Evolutionary conservation across 2,888 invertebrate species (phyloP), one percentile per base, ranked within the genome.

Genomic region (Axea sp.): DNA sequence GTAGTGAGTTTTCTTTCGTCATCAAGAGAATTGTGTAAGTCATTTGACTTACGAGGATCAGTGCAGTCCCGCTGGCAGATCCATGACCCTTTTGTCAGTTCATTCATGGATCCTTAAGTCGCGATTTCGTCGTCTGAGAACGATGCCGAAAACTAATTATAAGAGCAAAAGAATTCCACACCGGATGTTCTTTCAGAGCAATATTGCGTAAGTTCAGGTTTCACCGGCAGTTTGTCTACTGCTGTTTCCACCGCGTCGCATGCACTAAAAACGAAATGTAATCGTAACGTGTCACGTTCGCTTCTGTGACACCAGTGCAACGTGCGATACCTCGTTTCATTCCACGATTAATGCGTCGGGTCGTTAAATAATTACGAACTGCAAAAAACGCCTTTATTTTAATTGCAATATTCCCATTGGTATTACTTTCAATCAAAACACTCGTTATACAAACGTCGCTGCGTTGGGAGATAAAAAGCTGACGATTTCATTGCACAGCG

Each of bases 171-270:
- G 30, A 69, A 64, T 69, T 39, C 53, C 43, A 57, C 65, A 45
- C 65, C 71, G 71, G 73, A 76, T 71, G 55, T 67, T 71, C 73
- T 43, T 71, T 62, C 57, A 68, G 60, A 60, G 47, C 62, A 31
- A 12, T n/a, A 55, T 76, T 73, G 67, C 76, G 49, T 71, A 76
- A 76, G 71, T 33, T 67, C 60, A 37, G 24, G 64, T 71, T 73
- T 69, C 68, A 53, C 68, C 41, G 39, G 51, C 51, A 19, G 45
- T 60, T 37, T 43, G 43, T 43, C 26, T 22, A 30, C 41, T n/a
- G 26, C 35, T 53, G 24, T 17, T 57, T 19, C 49, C 35, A 24
- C 41, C 41, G 33, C 8, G 47, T 35, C 45, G 26, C 30, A 8
- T 19, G 31, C 31, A 8, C 43, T 37, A 55, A 35, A 43, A 28